Evolutionary conservation across 2,888 invertebrate genomes (phyloP), one percentile per base, ranked within the genome.

Genomic region (Muscina levida): DNA sequence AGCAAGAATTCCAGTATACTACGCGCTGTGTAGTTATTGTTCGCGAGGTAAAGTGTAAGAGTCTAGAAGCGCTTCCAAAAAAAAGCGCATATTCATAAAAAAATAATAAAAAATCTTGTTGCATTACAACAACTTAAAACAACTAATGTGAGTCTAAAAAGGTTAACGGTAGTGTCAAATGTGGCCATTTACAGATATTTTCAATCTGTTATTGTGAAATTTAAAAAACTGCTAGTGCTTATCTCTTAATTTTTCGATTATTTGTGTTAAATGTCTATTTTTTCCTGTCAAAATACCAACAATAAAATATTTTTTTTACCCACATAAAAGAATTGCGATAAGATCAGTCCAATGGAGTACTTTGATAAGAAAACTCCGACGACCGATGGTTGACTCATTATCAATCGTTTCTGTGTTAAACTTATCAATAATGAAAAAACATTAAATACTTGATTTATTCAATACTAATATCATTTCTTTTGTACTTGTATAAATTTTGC

Each of bases 241-340:
- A 31, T 57, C 10, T 17, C 10, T 19, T 2, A 19, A 13, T 44
- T 13, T 46, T 57, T 57, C 31, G 31, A 57, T 37, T 31, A 31
- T 31, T 31, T 56, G 1, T 56, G 26, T 57, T 57, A 57, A 15
- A 57, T 39, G 62, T 62, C 39, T 62, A 39, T 62, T 59, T 59
- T 22, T 39, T 37, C 11, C 59, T 59, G 59, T 19, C 3, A 59
- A 19, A 39, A 39, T 17, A 39, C n/a, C 57, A 31, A 15, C 39
- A 62, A 62, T 62, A 62, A 62, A 62, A 62, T 62, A 37, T 11
- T 59, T 8, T 62, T 22, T 62, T n/a, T 57, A 37, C 15, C n/a
- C 15, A 17, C 31, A n/a, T n/a, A 22, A 62, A 59, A n/a, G 17
- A 37, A 42, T 13, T 19, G 13, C 19, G 62, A 62, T 62, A 62